Evolutionary conservation across 2,888 invertebrate species (phyloP).

Genomic region (Thelaira solivaga): DNA sequence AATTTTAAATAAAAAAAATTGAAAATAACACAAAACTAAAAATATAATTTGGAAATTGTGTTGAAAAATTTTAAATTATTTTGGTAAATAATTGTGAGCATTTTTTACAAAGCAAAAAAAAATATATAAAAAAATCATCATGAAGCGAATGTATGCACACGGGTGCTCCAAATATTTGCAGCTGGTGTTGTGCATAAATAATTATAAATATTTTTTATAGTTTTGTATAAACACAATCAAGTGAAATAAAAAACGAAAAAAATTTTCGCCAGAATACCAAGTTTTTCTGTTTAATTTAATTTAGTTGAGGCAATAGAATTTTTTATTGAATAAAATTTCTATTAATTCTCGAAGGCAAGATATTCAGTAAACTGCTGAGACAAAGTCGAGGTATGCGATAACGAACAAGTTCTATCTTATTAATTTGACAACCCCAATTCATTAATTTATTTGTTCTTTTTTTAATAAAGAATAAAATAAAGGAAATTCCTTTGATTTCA

Average conservation of each 20-base stretch:
- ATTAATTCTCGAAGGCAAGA: too few species aligned
- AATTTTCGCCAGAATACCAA: constrained; percentile 20
- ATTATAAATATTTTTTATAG: background rate
- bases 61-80: background rate
- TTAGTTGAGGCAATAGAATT: background rate
- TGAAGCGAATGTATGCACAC: background rate
- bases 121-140: background rate
- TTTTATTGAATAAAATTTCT: background rate
- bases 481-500: too few species aligned
- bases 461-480: too few species aligned
- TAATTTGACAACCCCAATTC: too few species aligned
- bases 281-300: background rate
- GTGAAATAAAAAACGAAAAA: background rate
- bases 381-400: too few species aligned
- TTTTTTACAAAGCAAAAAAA: background rate
- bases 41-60: background rate
- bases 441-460: too few species aligned
- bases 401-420: too few species aligned
- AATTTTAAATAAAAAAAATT: background rate
- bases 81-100: constrained; percentile 4
- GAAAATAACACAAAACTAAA: background rate
- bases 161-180: constrained; percentile 4
- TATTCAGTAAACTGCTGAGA: too few species aligned
- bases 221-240: constrained; percentile 12
- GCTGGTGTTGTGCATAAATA: background rate